Percentiles rank a stretch among this genome's conserved stretches.
Evolutionary conservation across 2,113 vertebrate species (phyloP).

Genomic region (Pogonocichla stellata): DNA sequence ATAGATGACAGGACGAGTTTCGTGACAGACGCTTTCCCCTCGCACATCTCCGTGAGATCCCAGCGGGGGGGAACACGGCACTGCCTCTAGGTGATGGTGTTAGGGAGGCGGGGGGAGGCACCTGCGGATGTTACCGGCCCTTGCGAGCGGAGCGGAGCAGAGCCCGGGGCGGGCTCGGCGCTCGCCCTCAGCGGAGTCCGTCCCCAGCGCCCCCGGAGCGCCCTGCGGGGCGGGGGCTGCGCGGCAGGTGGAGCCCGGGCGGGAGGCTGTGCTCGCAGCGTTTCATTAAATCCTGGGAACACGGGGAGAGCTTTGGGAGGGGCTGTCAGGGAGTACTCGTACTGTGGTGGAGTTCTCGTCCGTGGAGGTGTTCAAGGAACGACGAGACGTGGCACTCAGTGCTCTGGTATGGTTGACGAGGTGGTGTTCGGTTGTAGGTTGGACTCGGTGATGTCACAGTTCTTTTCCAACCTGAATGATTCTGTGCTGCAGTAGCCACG

Average conservation of each 20-base stretch:
- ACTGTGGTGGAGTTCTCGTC: too few relatives aligned
- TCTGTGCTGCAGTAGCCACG: not conserved
- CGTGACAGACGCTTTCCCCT: not conserved
- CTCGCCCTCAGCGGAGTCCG: too few relatives aligned
- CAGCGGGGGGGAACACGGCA: fast-evolving
- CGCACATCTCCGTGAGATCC: fast-evolving
- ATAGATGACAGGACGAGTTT: not conserved
- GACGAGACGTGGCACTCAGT: not conserved
- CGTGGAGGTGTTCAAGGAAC: not conserved
- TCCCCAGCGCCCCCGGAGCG: too few relatives aligned
- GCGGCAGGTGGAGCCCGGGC: not conserved
- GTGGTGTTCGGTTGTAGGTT: not conserved
- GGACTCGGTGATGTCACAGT: not conserved
- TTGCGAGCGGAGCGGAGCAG: fast-evolving
- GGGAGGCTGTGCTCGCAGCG: fast-evolving
- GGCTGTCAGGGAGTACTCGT: too few relatives aligned
- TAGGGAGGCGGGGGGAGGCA: fast-evolving
- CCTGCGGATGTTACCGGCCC: too few relatives aligned
- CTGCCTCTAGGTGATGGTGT: fast-evolving
- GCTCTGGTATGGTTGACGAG: not conserved
- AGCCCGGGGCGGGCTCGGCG: not conserved
- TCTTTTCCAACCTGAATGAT: not conserved
- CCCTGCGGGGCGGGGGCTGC: not conserved
- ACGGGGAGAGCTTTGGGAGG: not conserved
- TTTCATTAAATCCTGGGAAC: not conserved